These are phyloP conservation scores for Trichonephila clavipes DNA, from an alignment of 1,140 invertebrate species.

Conservation along the genomic window DNA sequence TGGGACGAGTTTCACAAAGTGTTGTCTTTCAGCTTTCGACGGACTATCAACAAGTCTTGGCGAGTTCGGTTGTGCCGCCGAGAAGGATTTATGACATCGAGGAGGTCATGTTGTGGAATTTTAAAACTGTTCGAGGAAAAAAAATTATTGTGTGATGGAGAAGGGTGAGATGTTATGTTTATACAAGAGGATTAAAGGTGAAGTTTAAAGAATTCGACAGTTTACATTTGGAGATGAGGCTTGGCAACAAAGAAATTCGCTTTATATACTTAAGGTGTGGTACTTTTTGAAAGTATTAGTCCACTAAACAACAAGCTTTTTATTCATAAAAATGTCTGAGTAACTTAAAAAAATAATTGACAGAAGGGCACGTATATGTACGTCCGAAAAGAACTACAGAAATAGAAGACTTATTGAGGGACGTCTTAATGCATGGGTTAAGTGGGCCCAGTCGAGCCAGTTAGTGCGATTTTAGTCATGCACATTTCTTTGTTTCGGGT, in stretches of 20 bases:
- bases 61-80: neutral
- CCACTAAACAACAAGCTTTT: neutral
- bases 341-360: too few relatives aligned
- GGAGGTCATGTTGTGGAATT: constrained; percentile 18
- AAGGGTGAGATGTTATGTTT: neutral
- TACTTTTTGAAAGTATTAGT: neutral
- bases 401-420: too few relatives aligned
- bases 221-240: neutral
- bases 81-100: neutral
- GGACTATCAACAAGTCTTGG: neutral
- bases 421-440: too few relatives aligned
- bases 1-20: constrained; percentile 43
- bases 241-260: neutral
- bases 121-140: neutral
- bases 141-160: neutral
- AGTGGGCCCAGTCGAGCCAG: too few relatives aligned
- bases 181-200: constrained; percentile 10
- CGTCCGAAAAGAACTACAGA: too few relatives aligned
- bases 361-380: too few relatives aligned
- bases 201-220: neutral
- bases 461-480: too few relatives aligned
- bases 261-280: neutral
- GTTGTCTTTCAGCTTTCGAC: neutral
- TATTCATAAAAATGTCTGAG: neutral
- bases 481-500: too few relatives aligned